Evolutionary conservation across 2,113 vertebrate genomes (phyloP).

Genomic region (Meriones unguiculatus): DNA sequence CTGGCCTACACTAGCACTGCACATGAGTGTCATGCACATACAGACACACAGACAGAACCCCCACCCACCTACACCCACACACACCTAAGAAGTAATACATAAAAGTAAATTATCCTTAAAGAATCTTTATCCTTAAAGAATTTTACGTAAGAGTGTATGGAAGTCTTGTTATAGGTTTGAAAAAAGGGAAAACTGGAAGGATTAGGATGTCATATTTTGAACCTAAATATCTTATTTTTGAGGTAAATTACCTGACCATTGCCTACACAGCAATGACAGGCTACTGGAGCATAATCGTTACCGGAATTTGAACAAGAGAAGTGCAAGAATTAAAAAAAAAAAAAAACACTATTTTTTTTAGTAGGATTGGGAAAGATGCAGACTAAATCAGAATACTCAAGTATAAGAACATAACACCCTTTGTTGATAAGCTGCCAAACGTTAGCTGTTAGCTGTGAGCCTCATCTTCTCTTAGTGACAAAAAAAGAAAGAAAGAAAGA

Average conservation of each 20-base stretch:
- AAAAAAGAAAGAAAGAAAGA: not conserved
- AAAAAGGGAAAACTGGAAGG: not conserved
- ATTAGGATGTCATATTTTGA: not conserved
- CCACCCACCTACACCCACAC: not conserved
- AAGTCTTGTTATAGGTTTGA: not conserved
- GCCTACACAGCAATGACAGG: not conserved
- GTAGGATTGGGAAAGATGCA: not conserved
- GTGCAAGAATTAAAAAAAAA: not conserved
- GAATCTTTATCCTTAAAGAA: no score
- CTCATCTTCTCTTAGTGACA: not conserved
- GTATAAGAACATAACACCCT: not conserved
- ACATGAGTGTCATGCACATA: not conserved
- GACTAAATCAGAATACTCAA: not conserved
- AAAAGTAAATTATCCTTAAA: not conserved
- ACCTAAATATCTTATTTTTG: not conserved
- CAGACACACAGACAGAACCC: not conserved
- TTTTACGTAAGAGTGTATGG: not conserved
- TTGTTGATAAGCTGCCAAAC: slow-evolving; percentile 19
- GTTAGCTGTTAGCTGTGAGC: not conserved
- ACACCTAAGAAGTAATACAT: not conserved
- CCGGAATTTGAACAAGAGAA: not conserved
- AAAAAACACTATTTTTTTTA: not conserved
- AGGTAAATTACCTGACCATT: not conserved
- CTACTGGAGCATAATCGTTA: not conserved
- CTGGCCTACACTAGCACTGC: no score